These are phyloP conservation scores for Radopholus similis DNA, from an alignment of 1,140 invertebrate genomes.

Conservation along the genomic window DNA sequence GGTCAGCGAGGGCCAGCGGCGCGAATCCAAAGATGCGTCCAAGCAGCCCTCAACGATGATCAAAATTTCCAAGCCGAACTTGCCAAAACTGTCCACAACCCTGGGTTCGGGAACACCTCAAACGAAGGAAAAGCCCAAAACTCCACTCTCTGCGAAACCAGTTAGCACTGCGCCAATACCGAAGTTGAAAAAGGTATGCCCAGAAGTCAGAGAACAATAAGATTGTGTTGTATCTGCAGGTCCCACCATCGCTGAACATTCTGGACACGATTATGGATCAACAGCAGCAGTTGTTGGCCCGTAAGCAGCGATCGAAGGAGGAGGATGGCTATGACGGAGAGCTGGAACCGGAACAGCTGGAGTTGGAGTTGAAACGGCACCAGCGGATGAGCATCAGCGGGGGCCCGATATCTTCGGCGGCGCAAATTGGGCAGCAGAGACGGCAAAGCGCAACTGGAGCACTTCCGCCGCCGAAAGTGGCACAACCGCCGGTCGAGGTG, in stretches of 20 bases:
- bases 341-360: neutral
- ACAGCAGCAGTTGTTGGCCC: conserved; percentile 17
- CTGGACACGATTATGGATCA: conserved; percentile 24
- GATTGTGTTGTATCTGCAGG: neutral
- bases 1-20: neutral
- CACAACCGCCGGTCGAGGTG: neutral
- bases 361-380: neutral
- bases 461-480: neutral
- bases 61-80: neutral
- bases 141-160: neutral
- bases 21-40: neutral
- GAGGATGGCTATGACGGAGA: neutral
- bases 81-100: neutral
- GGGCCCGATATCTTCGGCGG: neutral
- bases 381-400: neutral
- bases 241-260: conserved; percentile 13
- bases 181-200: too few species aligned
- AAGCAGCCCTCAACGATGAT: neutral
- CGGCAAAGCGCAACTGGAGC: neutral
- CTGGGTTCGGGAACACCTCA: neutral
- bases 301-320: neutral
- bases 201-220: too few species aligned
- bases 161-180: too few species aligned
- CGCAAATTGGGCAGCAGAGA: neutral
- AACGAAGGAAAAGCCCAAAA: neutral